phyloP scores from a whole-genome alignment of 2,797 vertebrate genomes.

The Poecilia gillii region DNA sequence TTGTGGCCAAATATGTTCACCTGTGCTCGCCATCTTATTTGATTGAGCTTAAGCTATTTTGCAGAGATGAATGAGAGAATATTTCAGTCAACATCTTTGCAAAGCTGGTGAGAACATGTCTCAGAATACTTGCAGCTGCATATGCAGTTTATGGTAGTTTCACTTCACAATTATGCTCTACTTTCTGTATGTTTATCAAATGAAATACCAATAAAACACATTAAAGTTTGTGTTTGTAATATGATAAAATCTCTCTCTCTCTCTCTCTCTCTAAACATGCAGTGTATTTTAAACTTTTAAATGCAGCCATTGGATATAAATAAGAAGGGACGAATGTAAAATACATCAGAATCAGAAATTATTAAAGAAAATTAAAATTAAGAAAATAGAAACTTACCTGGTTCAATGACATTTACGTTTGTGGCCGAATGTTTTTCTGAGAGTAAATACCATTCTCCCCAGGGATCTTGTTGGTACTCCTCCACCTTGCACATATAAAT shows the following conservation, averaged over 20 bases:
- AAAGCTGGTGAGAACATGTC: not conserved
- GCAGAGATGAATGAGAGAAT: not conserved
- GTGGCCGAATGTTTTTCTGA: constrained; percentile 21
- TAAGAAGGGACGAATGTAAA: constrained; percentile 22
- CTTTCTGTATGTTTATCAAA: not conserved
- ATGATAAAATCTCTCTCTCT: not conserved
- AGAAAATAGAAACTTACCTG: constrained; percentile 52
- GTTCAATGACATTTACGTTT: constrained; percentile 55
- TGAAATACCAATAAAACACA: not conserved
- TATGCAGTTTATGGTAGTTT: not conserved
- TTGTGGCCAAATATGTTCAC: not conserved
- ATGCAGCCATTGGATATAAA: too few relatives aligned
- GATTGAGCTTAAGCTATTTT: not conserved
- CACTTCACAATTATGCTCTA: not conserved
- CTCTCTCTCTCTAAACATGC: too few relatives aligned
- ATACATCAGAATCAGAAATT: not conserved
- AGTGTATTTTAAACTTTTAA: too few relatives aligned
- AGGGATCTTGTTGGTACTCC: constrained; percentile 78
- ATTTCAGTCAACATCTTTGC: not conserved
- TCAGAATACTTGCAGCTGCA: not conserved
- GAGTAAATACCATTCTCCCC: constrained; percentile 70
- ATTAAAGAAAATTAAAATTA: not conserved
- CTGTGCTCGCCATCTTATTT: not conserved
- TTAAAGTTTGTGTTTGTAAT: not conserved
- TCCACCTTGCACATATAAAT: constrained; percentile 71